These are phyloP conservation scores for Seriola rivoliana DNA, from an alignment of 2,113 vertebrate genomes.

Conservation along the genomic window DNA sequence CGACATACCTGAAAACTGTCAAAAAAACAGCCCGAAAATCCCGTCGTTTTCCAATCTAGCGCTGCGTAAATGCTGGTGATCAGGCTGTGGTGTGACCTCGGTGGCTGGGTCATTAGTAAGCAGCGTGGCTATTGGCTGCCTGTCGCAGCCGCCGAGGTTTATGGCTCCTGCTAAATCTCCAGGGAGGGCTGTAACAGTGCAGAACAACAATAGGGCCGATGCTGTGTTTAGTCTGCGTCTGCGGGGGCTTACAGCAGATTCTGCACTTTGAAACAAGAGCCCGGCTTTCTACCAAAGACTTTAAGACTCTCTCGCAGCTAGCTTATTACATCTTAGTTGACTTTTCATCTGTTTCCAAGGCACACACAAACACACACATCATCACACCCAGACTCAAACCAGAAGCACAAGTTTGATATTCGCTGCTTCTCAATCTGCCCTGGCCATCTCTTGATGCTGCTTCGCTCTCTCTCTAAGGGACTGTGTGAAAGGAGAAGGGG, in stretches of 20 bases:
- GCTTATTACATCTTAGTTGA: slow-evolving; percentile 76
- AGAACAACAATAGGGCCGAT: slow-evolving; percentile 80
- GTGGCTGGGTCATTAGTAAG: slow-evolving; percentile 50
- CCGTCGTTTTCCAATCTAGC: slow-evolving; percentile 51
- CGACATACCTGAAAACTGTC: slow-evolving; percentile 51
- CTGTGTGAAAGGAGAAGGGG: not conserved
- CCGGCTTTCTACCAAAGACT: slow-evolving; percentile 68
- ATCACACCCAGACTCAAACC: slow-evolving; percentile 52
- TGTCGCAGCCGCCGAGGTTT: slow-evolving; percentile 48
- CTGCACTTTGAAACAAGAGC: slow-evolving; percentile 78
- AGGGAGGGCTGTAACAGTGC: slow-evolving; percentile 69
- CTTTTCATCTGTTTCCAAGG: slow-evolving; percentile 81
- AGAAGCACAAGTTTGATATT: slow-evolving; percentile 53
- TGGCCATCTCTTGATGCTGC: slow-evolving; percentile 47
- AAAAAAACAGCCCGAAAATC: slow-evolving; percentile 47
- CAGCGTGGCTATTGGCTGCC: slow-evolving; percentile 68
- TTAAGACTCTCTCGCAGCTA: slow-evolving; percentile 77
- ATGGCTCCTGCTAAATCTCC: slow-evolving; percentile 71
- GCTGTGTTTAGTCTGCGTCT: slow-evolving; percentile 85
- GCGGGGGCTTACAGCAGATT: slow-evolving; percentile 74
- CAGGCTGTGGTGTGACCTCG: slow-evolving; percentile 62
- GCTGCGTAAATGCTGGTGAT: slow-evolving; percentile 31
- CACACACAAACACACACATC: slow-evolving; percentile 64
- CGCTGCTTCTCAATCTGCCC: slow-evolving; percentile 35
- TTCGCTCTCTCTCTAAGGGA: not conserved